Evolutionary conservation across 2,797 vertebrate genomes (phyloP).

Genomic region (Chelon auratus): DNA sequence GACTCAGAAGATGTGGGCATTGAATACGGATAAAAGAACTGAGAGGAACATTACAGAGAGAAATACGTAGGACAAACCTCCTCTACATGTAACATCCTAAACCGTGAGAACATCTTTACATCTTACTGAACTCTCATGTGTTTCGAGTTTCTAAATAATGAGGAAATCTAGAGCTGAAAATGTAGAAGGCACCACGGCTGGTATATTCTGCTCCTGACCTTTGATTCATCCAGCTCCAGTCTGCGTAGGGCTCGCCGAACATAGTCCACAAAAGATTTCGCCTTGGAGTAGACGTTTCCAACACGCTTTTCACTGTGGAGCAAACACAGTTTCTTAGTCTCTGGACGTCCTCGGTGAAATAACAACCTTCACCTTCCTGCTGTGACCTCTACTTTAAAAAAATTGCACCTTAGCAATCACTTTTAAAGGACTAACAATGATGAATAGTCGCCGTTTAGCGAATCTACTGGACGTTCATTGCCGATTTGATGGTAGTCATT

Average conservation of each 20-base stretch:
- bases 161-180: constrained; percentile 13
- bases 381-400: neutral
- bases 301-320: constrained; percentile 87
- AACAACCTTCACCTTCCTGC: constrained; percentile 2
- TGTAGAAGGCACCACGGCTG: neutral
- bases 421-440: constrained; percentile 17
- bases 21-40: neutral
- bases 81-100: constrained; percentile 4
- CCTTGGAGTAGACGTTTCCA: constrained; percentile 94
- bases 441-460: constrained; percentile 32
- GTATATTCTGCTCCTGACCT: constrained; percentile 81
- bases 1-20: neutral
- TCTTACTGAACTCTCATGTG: constrained; percentile 2
- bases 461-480: constrained; percentile 40
- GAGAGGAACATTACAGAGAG: constrained; percentile 30
- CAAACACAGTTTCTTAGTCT: constrained; percentile 8
- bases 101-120: neutral
- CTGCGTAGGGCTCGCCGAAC: constrained; percentile 90
- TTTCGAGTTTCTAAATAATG: constrained; percentile 10
- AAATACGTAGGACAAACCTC: neutral
- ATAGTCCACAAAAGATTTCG: constrained; percentile 93
- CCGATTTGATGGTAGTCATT: constrained; percentile 41
- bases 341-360: neutral
- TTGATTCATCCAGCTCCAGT: constrained; percentile 91
- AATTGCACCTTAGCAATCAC: constrained; percentile 27